A percentile compares a stretch with the other conserved stretches of the same genome.
phyloP scores from a whole-genome alignment of 2,888 invertebrate species.

The Drosophila neonasuta region DNA sequence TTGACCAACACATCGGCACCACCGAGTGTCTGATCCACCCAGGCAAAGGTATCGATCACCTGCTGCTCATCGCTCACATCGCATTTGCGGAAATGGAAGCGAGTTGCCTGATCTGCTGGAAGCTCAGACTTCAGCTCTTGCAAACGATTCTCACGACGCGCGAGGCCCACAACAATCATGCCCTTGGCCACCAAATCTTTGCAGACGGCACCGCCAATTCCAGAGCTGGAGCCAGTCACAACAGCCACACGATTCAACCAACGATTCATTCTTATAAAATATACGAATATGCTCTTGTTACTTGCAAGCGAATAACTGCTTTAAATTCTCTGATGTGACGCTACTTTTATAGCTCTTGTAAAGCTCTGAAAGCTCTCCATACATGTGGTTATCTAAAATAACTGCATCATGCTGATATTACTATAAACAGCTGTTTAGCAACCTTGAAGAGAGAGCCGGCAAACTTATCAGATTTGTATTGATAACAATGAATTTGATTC shows the following conservation, averaged over 20 bases:
- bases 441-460: neutral
- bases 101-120: slow-evolving; percentile 48
- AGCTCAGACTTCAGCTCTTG: slow-evolving; percentile 50
- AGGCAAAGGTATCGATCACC: slow-evolving; percentile 83
- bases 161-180: slow-evolving; percentile 83
- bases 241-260: slow-evolving; percentile 82
- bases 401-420: slow-evolving; percentile 6
- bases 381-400: neutral
- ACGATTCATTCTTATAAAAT: slow-evolving; percentile 9
- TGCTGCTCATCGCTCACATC: slow-evolving; percentile 83
- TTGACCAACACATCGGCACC: too few relatives aligned
- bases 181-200: slow-evolving; percentile 81
- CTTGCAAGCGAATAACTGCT: slow-evolving; percentile 1
- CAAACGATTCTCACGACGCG: slow-evolving; percentile 72
- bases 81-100: slow-evolving; percentile 81
- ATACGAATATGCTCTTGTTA: neutral
- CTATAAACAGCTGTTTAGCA: neutral
- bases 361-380: neutral
- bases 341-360: slow-evolving; percentile 1
- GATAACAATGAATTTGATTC: neutral
- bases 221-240: slow-evolving; percentile 85
- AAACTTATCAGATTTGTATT: neutral
- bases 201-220: slow-evolving; percentile 84
- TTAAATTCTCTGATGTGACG: too few relatives aligned
- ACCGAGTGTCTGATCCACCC: too few relatives aligned